These are phyloP conservation scores for Centropristis striata DNA, from an alignment of 2,113 vertebrate species.

Conservation along the genomic window DNA sequence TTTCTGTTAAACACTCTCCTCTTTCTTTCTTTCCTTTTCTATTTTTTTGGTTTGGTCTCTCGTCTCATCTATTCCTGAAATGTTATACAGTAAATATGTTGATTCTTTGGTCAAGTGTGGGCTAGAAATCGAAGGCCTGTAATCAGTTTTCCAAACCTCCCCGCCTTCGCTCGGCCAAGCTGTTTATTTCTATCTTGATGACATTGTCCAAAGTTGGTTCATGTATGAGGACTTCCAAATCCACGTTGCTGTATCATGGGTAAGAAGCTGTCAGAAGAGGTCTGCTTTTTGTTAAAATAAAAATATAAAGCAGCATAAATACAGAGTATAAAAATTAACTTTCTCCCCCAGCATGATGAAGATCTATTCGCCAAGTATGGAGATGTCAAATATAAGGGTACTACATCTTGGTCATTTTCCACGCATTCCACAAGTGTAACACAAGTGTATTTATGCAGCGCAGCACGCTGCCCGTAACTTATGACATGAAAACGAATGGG, in stretches of 20 bases:
- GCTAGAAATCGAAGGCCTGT: slow-evolving; percentile 75
- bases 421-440: slow-evolving; percentile 51
- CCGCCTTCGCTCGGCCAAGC: slow-evolving; percentile 58
- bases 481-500: slow-evolving; percentile 75
- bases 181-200: slow-evolving; percentile 76
- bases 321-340: slow-evolving; percentile 22
- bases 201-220: slow-evolving; percentile 72
- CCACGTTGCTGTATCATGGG: slow-evolving; percentile 34
- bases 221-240: slow-evolving; percentile 38
- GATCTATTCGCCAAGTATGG: slow-evolving; percentile 25
- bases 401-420: slow-evolving; percentile 50
- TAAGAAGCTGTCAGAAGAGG: slow-evolving; percentile 5
- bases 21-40: slow-evolving; percentile 4
- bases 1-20: slow-evolving; percentile 68
- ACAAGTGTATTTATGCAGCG: slow-evolving; percentile 62
- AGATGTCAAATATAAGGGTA: slow-evolving; percentile 44
- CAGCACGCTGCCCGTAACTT: slow-evolving; percentile 42
- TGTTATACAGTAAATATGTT: slow-evolving; percentile 75
- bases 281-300: slow-evolving; percentile 29
- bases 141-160: slow-evolving; percentile 80
- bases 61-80: slow-evolving; percentile 75
- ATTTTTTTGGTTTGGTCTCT: slow-evolving; percentile 29
- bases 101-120: slow-evolving; percentile 78
- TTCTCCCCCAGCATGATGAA: slow-evolving; percentile 22
- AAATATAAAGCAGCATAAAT: slow-evolving; percentile 29